phyloP scores from a whole-genome alignment of 2,888 invertebrate species.

The Lottia gigantea region DNA sequence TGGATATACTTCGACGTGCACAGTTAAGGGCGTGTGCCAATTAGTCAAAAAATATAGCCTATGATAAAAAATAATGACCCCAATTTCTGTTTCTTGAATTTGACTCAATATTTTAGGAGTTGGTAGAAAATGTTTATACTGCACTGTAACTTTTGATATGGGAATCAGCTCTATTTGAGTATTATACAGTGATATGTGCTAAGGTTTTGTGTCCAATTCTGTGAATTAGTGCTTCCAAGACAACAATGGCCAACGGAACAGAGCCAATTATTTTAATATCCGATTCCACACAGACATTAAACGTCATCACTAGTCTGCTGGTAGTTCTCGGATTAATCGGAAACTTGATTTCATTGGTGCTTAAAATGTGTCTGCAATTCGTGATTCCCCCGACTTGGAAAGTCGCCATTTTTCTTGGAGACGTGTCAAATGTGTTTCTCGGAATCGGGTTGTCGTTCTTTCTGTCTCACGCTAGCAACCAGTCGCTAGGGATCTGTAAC shows the following conservation, averaged over 20 bases:
- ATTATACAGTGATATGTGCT: too few relatives aligned
- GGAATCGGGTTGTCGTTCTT: conserved; percentile 42
- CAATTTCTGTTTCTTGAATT: too few relatives aligned
- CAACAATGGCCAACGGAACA: not conserved
- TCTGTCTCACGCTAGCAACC: conserved; percentile 32
- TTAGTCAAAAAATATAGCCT: too few relatives aligned
- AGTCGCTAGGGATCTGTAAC: conserved; percentile 29
- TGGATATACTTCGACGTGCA: too few relatives aligned
- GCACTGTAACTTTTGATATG: too few relatives aligned
- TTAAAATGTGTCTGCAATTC: conserved; percentile 43
- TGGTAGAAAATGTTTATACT: too few relatives aligned
- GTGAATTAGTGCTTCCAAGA: not conserved
- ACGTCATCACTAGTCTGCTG: conserved; percentile 31
- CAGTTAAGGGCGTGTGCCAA: too few relatives aligned
- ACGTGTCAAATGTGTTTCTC: conserved; percentile 42
- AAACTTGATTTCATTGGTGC: conserved; percentile 38
- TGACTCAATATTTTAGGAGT: too few relatives aligned
- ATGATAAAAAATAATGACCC: too few relatives aligned
- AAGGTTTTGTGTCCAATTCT: too few relatives aligned
- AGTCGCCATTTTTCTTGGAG: conserved; percentile 43
- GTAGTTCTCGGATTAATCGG: conserved; percentile 37
- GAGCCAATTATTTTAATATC: not conserved
- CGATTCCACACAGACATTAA: conserved; percentile 18
- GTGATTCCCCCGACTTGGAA: conserved; percentile 54
- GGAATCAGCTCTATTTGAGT: too few relatives aligned